phyloP scores from a whole-genome alignment of 1,140 invertebrate species.

The Diabrotica virgifera region DNA sequence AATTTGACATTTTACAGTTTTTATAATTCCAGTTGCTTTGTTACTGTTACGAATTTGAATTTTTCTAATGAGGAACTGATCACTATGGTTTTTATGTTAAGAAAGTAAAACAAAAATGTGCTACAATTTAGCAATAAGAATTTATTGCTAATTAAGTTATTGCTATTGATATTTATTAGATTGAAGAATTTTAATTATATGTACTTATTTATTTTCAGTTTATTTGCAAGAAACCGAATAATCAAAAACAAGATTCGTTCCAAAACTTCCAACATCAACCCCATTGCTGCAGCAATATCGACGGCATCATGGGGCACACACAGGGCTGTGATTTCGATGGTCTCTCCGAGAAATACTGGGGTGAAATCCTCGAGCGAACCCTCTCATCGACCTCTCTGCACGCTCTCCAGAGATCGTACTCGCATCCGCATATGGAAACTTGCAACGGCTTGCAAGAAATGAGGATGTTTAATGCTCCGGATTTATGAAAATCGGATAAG shows the following conservation, averaged over 20 bases:
- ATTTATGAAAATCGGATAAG: conserved; percentile 48
- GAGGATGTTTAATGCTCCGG: conserved; percentile 40
- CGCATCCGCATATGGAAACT: conserved; percentile 34
- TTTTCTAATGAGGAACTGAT: too few relatives aligned
- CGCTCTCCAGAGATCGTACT: conserved; percentile 53
- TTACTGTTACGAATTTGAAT: too few relatives aligned
- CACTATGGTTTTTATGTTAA: too few relatives aligned
- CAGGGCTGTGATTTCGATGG: conserved; percentile 61
- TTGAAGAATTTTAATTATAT: too few relatives aligned
- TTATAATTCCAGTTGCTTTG: too few relatives aligned
- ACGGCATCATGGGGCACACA: conserved; percentile 31
- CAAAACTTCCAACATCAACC: conserved; percentile 24
- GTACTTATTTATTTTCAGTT: conserved; percentile 31
- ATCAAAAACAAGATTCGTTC: conserved; percentile 28
- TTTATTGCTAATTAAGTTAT: too few relatives aligned
- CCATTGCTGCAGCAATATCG: conserved; percentile 37
- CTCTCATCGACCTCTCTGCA: conserved; percentile 66
- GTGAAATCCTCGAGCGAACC: conserved; percentile 69
- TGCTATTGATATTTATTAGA: too few relatives aligned
- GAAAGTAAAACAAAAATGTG: too few relatives aligned
- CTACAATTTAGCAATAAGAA: too few relatives aligned
- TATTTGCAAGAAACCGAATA: conserved; percentile 34
- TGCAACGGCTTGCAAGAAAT: conserved; percentile 43
- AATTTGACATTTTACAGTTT: too few relatives aligned
- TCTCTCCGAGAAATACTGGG: conserved; percentile 73